Evolutionary conservation across 2,888 invertebrate genomes (phyloP), one percentile per base, ranked within the genome.

Genomic region (Himalopsyche tibetana): DNA sequence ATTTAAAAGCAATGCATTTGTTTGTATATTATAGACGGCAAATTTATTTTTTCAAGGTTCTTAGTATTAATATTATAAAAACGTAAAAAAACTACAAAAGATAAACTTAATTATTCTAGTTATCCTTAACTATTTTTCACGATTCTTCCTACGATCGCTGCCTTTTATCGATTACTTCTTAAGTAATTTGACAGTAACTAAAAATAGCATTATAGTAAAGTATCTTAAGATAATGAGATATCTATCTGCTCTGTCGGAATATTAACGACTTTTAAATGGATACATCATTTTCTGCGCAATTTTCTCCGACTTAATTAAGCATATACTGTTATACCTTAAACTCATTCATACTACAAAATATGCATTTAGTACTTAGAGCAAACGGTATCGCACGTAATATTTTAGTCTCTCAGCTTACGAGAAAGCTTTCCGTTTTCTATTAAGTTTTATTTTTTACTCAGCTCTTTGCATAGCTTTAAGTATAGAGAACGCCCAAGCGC

Each of bases 371-470:
- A 63, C 19, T 63, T 19, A 63, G 28, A 19, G 63, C 63, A 63
- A 63, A 63, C 63, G 63, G 63, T 63, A 63, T 63, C 63, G 63
- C 63, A 8, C 9, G 63, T 63, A 63, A 63, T 63, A 63, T 63
- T 63, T 63, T 63, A 63, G 63, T 63, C 63, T 63, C 63, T 63
- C 4, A 63, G 63, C 19, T 63, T 63, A 63, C 63, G 63, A 63
- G 63, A 19, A 19, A 63, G 63, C 63, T 63, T 63, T 63, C 63
- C 63, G 63, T 63, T 63, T 56, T 63, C 63, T 28, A 3, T 63
- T 63, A 19, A 4, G 63, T 63, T 51, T 56, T 63, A 19, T 63
- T 63, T 63, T 63, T 63, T 63, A 4, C 63, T 63, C 19, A 11
- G 63, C 28, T 63, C 63, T 19, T 63, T 63, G 63, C 63, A 63